Evolutionary conservation across 1,140 invertebrate species (phyloP).

Genomic region (Ceratina calcarata): DNA sequence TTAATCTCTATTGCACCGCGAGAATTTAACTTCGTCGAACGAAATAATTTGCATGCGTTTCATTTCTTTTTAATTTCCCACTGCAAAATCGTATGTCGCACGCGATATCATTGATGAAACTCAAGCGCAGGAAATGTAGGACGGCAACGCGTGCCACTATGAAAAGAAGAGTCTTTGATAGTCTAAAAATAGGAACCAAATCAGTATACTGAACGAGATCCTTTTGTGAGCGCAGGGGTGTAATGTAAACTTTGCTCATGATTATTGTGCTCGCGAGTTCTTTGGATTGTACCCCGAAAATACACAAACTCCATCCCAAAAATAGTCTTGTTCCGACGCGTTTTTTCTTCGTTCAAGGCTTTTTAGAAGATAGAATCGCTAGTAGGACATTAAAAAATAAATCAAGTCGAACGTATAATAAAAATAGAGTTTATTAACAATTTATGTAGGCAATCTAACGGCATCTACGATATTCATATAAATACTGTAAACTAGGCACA

Average conservation of each 20-base stretch:
- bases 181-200: constrained; percentile 71
- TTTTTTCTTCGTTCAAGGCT: background rate
- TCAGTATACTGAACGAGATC: background rate
- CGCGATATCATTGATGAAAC: background rate
- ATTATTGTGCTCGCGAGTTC: background rate
- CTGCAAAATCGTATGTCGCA: background rate
- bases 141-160: constrained; percentile 57
- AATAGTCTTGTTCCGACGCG: background rate
- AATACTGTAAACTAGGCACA: constrained; percentile 61
- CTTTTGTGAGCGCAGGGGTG: background rate
- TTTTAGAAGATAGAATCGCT: background rate
- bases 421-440: constrained; percentile 74
- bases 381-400: constrained; percentile 15
- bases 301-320: no score
- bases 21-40: background rate
- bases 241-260: background rate
- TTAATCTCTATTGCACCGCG: background rate
- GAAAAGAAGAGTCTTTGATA: constrained; percentile 68
- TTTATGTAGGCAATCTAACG: constrained; percentile 60
- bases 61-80: background rate
- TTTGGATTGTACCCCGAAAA: background rate
- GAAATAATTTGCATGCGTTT: background rate
- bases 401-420: constrained; percentile 52
- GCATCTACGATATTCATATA: constrained; percentile 64
- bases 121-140: constrained; percentile 54